A percentile compares a stretch with the other conserved stretches of the same genome.
Conservation (phyloP, 2,797 vertebrate species). For the Crenuchus spilurus region DNA sequence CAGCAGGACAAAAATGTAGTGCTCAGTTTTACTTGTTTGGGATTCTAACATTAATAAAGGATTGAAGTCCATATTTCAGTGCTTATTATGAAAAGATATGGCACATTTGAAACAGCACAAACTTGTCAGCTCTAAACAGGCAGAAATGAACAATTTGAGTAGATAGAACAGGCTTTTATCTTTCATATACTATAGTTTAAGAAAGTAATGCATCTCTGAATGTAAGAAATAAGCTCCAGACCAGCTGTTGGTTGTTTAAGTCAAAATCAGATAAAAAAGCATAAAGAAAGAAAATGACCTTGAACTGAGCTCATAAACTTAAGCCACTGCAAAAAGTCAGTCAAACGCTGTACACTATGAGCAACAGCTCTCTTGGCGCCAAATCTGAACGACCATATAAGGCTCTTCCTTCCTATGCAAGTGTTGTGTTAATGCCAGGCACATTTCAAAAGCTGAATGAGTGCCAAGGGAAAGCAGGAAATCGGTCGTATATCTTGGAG, state of each 20-base stretch:
- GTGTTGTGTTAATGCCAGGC: conserved; percentile 50
- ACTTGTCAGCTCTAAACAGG: too few relatives aligned
- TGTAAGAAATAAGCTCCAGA: too few relatives aligned
- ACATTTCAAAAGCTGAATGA: conserved; percentile 41
- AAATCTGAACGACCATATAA: conserved; percentile 53
- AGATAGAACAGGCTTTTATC: too few relatives aligned
- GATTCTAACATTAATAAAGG: too few relatives aligned
- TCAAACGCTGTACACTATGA: background rate
- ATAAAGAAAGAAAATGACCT: background rate
- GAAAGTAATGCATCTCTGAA: too few relatives aligned
- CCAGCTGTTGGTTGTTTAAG: background rate
- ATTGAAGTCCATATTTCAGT: too few relatives aligned
- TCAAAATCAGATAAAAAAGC: background rate
- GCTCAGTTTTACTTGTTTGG: too few relatives aligned
- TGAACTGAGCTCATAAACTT: background rate
- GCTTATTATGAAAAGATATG: too few relatives aligned
- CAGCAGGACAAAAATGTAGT: too few relatives aligned
- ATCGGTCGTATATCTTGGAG: conserved; percentile 57
- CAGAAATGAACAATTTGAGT: too few relatives aligned
- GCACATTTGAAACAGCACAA: too few relatives aligned
- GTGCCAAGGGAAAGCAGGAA: conserved; percentile 61
- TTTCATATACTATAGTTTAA: too few relatives aligned
- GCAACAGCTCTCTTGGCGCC: conserved; percentile 29
- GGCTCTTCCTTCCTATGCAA: conserved; percentile 56
- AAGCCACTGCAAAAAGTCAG: background rate